phyloP scores from a whole-genome alignment of 2,797 vertebrate species.

The Acanthis flammea region DNA sequence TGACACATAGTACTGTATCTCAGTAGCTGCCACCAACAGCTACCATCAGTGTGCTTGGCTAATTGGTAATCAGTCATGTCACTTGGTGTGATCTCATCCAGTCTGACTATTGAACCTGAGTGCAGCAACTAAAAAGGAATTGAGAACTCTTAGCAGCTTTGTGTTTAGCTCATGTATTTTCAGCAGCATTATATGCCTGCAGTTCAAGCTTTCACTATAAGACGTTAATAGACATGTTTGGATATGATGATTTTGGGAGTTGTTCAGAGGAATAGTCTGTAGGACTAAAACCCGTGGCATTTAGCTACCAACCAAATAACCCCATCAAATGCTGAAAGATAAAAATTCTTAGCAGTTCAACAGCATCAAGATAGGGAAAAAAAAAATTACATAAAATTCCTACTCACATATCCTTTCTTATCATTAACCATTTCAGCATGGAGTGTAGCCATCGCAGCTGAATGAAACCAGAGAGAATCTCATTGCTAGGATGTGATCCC shows the following conservation, averaged over 20 bases:
- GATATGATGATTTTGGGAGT: slow-evolving; percentile 45
- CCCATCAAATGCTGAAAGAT: slow-evolving; percentile 50
- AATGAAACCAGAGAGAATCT: background rate
- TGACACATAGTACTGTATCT: slow-evolving; percentile 51
- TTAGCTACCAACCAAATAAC: slow-evolving; percentile 52
- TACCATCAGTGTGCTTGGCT: slow-evolving; percentile 41
- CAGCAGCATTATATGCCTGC: background rate
- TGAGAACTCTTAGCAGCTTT: background rate
- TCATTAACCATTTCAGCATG: background rate
- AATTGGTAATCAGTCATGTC: slow-evolving; percentile 72
- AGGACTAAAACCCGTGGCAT: slow-evolving; percentile 7
- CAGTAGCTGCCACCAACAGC: slow-evolving; percentile 58
- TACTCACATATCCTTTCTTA: slow-evolving; percentile 27
- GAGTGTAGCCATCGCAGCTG: background rate
- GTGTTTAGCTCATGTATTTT: slow-evolving; percentile 6
- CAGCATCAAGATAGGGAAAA: background rate
- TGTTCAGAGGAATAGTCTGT: slow-evolving; percentile 48
- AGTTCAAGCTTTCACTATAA: slow-evolving; percentile 53
- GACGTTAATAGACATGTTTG: slow-evolving; percentile 36
- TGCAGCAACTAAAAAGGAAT: slow-evolving; percentile 29
- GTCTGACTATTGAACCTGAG: slow-evolving; percentile 16
- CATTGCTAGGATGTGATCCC: background rate
- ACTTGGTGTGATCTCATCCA: slow-evolving; percentile 52
- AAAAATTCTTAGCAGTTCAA: slow-evolving; percentile 64
- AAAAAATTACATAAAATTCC: slow-evolving; percentile 51